Evolutionary conservation across 1,140 invertebrate genomes (phyloP).

Genomic region (Grapholita molesta): DNA sequence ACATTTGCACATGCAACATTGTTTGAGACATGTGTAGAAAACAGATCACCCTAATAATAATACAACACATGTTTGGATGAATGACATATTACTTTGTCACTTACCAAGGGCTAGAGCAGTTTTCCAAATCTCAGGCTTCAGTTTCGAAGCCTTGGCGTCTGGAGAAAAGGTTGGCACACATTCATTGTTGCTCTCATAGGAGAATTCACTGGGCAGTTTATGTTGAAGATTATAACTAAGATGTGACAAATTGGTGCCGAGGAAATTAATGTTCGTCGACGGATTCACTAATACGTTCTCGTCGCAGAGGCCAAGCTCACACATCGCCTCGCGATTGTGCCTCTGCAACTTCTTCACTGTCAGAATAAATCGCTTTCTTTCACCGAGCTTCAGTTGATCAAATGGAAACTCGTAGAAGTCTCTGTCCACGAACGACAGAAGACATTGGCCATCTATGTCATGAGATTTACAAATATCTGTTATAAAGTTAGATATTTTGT

Average conservation of each 20-base stretch:
- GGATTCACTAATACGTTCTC: constrained; percentile 54
- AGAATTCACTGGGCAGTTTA: constrained; percentile 54
- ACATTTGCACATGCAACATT: neutral
- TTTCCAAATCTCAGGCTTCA: constrained; percentile 77
- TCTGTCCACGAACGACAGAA: constrained; percentile 66
- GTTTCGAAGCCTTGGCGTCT: constrained; percentile 70
- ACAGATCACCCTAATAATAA: neutral
- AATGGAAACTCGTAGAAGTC: constrained; percentile 75
- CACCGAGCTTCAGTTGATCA: constrained; percentile 63
- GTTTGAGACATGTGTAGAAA: neutral
- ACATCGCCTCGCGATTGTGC: constrained; percentile 67
- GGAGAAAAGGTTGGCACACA: constrained; percentile 55
- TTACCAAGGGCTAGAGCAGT: constrained; percentile 74
- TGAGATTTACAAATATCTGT: constrained; percentile 63
- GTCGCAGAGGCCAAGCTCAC: constrained; percentile 66
- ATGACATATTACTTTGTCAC: constrained; percentile 11
- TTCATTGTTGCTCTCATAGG: constrained; percentile 52
- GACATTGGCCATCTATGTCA: constrained; percentile 71
- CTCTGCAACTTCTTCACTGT: constrained; percentile 70
- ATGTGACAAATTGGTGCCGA: constrained; percentile 72
- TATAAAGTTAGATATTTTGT: constrained; percentile 64
- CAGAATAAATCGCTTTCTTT: constrained; percentile 70
- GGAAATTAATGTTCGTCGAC: constrained; percentile 72
- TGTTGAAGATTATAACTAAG: constrained; percentile 72
- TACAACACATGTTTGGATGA: neutral